Evolutionary conservation across 2,888 invertebrate genomes (phyloP).

Genomic region (Arrhopalites spinosus): DNA sequence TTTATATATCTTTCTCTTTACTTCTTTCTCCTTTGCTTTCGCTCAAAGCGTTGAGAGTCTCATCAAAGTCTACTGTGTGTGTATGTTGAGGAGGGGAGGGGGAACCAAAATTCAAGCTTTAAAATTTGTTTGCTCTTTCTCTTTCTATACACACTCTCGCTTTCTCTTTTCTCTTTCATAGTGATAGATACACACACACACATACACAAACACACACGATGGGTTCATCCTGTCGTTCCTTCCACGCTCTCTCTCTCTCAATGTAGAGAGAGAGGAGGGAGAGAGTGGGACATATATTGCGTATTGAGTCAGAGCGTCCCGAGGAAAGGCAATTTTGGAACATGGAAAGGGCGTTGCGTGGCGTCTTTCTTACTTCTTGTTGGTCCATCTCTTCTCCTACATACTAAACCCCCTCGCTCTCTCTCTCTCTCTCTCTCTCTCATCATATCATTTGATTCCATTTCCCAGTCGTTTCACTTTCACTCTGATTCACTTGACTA

Average conservation of each 20-base stretch:
- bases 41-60: slow-evolving; percentile 31
- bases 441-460: slow-evolving; percentile 43
- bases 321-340: slow-evolving; percentile 50
- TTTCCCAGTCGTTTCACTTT: slow-evolving; percentile 41
- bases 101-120: slow-evolving; percentile 39
- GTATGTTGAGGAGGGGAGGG: slow-evolving; percentile 9
- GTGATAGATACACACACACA: slow-evolving; percentile 4
- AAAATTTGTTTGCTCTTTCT: slow-evolving; percentile 42
- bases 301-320: slow-evolving; percentile 26
- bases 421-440: slow-evolving; percentile 27
- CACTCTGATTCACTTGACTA: slow-evolving; percentile 40
- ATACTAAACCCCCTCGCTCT: slow-evolving; percentile 11
- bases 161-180: neutral
- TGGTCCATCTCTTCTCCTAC: slow-evolving; percentile 19
- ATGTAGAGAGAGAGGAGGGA: neutral
- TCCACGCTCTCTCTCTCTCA: too few relatives aligned
- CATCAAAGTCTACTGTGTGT: slow-evolving; percentile 24
- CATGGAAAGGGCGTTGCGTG: slow-evolving; percentile 54
- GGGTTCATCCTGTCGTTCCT: neutral
- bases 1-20: neutral
- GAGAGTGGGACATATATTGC: slow-evolving; percentile 27
- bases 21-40: slow-evolving; percentile 20
- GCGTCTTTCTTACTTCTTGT: slow-evolving; percentile 40
- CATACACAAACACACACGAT: slow-evolving; percentile 11
- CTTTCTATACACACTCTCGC: too few relatives aligned